phyloP scores from a whole-genome alignment of 2,113 vertebrate genomes.

The Rhombomys opimus region DNA sequence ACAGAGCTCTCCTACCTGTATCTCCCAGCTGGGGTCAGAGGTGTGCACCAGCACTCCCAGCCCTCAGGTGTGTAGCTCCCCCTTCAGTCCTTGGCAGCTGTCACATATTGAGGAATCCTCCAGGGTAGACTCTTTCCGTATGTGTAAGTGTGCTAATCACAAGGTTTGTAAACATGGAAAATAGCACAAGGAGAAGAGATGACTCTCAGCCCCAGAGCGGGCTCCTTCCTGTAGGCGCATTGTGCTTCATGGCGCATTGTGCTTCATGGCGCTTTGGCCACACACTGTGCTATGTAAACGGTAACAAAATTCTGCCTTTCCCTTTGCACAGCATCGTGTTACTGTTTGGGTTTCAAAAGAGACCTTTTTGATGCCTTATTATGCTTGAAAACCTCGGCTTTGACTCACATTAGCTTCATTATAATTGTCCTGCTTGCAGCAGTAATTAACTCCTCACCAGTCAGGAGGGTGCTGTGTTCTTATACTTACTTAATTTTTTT shows the following conservation, averaged over 20 bases:
- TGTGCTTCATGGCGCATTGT: constrained; percentile 65
- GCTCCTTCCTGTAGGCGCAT: neutral
- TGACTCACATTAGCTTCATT: constrained; percentile 27
- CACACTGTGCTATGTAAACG: neutral
- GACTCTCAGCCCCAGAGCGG: neutral
- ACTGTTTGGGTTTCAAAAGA: constrained; percentile 4
- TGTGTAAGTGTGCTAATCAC: constrained; percentile 42
- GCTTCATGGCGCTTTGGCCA: constrained; percentile 17
- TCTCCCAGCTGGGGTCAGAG: neutral
- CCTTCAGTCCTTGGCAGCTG: neutral
- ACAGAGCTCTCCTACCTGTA: neutral
- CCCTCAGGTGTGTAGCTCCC: neutral
- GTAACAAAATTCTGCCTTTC: constrained; percentile 26
- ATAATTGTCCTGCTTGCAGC: neutral
- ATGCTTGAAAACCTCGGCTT: constrained; percentile 50
- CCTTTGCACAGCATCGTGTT: constrained; percentile 1
- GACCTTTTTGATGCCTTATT: constrained; percentile 37
- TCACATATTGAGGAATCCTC: constrained; percentile 34
- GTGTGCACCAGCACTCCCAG: neutral
- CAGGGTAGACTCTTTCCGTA: constrained; percentile 1
- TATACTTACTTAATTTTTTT: neutral
- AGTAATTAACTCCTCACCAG: neutral
- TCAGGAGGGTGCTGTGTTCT: neutral
- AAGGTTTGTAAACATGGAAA: constrained; percentile 48
- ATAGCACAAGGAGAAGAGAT: neutral